Conservation (phyloP, 2,888 invertebrate genomes). For the Drosophila meridiana region DNA sequence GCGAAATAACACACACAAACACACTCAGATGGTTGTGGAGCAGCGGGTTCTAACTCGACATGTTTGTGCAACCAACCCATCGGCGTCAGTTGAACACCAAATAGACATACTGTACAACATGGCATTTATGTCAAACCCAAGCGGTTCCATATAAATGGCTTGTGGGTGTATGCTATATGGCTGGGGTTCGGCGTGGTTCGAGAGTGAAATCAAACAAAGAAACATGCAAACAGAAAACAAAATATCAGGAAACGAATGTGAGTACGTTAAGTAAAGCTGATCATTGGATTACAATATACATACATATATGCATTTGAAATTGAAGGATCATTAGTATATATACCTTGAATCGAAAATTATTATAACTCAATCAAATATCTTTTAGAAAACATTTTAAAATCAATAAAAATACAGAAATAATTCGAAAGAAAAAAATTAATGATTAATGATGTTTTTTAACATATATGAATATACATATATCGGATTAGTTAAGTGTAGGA, state of each 20-base stretch:
- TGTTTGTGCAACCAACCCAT: constrained; percentile 43
- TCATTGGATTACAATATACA: background rate
- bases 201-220: background rate
- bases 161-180: constrained; percentile 19
- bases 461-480: too few species aligned
- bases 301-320: too few species aligned
- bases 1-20: constrained; percentile 80
- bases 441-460: too few species aligned
- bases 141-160: constrained; percentile 47
- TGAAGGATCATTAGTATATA: too few species aligned
- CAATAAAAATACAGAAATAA: too few species aligned
- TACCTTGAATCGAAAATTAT: too few species aligned
- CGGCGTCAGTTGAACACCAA: constrained; percentile 61
- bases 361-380: too few species aligned
- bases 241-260: background rate
- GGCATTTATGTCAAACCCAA: constrained; percentile 68
- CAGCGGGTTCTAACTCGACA: constrained; percentile 31
- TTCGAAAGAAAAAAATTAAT: too few species aligned
- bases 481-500: too few species aligned
- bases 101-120: constrained; percentile 72
- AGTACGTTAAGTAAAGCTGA: background rate
- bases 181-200: background rate
- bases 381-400: too few species aligned
- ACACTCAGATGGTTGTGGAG: constrained; percentile 81
- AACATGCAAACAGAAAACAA: background rate